Conservation (phyloP, 2,797 vertebrate species). For the Cryptoprocta ferox region DNA sequence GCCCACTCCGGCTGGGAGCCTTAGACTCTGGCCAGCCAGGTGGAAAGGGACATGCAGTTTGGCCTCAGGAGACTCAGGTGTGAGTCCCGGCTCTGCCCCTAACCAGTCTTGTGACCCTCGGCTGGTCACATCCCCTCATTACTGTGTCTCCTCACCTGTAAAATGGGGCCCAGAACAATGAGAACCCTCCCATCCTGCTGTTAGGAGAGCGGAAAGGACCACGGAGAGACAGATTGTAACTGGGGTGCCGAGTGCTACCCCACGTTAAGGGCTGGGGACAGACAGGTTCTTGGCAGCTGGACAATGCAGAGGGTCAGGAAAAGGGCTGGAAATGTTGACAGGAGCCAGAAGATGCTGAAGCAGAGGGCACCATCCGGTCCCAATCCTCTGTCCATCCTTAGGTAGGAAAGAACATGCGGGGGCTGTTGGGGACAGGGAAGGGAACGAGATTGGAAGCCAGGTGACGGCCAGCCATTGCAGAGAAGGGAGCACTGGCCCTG, state of each 20-base stretch:
- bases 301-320: not conserved
- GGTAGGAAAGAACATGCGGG: not conserved
- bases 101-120: not conserved
- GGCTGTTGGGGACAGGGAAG: not conserved
- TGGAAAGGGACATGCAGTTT: not conserved
- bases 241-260: not conserved
- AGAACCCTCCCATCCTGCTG: not conserved
- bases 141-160: not conserved
- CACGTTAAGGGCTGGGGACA: not conserved
- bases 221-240: fast-evolving
- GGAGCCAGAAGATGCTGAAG: not conserved
- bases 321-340: not conserved
- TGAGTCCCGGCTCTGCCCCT: not conserved
- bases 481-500: not conserved
- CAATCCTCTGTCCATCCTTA: not conserved
- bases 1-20: not conserved
- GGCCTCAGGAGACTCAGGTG: not conserved
- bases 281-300: not conserved
- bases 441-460: not conserved
- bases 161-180: not conserved
- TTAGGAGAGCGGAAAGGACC: not conserved
- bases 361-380: not conserved
- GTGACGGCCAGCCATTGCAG: not conserved
- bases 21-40: not conserved
- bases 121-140: not conserved